Base-by-base conservation (phyloP, 2,113 vertebrate species). In the Trichechus manatus region DNA sequence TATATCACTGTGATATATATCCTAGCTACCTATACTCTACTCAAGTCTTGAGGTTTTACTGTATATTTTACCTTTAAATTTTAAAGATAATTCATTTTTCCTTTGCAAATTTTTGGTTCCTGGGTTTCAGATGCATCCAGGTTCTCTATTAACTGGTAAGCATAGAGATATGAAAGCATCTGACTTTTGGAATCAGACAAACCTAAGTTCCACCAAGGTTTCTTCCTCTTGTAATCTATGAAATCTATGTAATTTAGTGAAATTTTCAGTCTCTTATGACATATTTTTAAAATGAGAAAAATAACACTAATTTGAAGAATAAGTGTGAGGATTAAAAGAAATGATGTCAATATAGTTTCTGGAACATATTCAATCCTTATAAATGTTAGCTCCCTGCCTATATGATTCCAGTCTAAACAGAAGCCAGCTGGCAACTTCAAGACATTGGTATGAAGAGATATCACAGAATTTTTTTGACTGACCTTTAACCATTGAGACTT, bases 91-190 rank as follows among this genome's bases (percentile, higher is more conserved):
- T 44, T 79, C 50, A 86, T 64, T 87, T 91, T 72, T 80, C 10
- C 53, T 10, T 27, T 59, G 44, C 15, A 79, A 93, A 86, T 78
- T 42, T 42, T 5, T 44, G 9, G 17, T 80, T 70, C 56, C 22
- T 7, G 31, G 27, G 20, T 89, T 87, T 11, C 14, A 78, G 7
- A 33, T 29, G 2, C 27, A 74, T 20, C 44, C 3, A 50, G 5
- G 81, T 89, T 86, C 20, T 87, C 39, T 81, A 33, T 72, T 79
- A 66, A 91, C n/a, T 86, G n/a, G 87, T 94, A 5, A 80, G 6
- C 63, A 90, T 25, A 9, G 3, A 80, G n/a, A 75, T 15, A 64
- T 0, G 20, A 79, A 70, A 87, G 19, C 8, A 47, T 11, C 7
- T 90, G 36, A 85, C 9, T 77, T 96, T 72, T 42, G 1, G 22